A percentile compares a stretch with the other conserved stretches of the same genome.
Conservation (phyloP, 2,888 invertebrate species). For the Candidula unifasciata region DNA sequence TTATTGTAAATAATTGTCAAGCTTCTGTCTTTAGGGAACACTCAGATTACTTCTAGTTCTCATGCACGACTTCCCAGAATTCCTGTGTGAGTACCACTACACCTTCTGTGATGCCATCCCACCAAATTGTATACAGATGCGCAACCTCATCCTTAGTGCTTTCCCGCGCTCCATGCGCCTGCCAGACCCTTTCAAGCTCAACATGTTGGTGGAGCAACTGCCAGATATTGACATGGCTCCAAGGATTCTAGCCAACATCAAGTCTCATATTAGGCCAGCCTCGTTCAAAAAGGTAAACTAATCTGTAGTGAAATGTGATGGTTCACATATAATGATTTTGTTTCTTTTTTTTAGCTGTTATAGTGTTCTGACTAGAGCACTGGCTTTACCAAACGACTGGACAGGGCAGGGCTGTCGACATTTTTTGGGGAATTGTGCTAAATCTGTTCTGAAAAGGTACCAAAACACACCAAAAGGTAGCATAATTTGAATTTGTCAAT, state of each 20-base stretch:
- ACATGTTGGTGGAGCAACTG: constrained; percentile 84
- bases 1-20: no score
- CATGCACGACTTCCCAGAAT: constrained; percentile 99
- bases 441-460: no score
- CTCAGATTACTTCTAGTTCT: constrained; percentile 94
- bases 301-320: no score
- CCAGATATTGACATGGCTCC: constrained; percentile 80
- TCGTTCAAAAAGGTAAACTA: constrained; percentile 88
- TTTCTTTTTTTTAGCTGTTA: no score
- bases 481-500: no score
- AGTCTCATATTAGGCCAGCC: constrained; percentile 89
- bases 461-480: no score
- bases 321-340: no score
- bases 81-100: constrained; percentile 99
- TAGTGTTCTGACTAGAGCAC: no score
- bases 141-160: constrained; percentile 97
- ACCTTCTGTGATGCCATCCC: constrained; percentile 99
- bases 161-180: constrained; percentile 98
- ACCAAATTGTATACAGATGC: constrained; percentile 98
- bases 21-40: constrained; percentile 81
- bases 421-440: no score
- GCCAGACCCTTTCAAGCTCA: constrained; percentile 99
- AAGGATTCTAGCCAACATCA: constrained; percentile 91
- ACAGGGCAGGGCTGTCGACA: no score
- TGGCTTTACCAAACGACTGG: no score